A percentile compares a stretch with the other conserved stretches of the same genome.
Evolutionary conservation across 2,797 vertebrate species (phyloP).

Genomic region (Myotis myotis): DNA sequence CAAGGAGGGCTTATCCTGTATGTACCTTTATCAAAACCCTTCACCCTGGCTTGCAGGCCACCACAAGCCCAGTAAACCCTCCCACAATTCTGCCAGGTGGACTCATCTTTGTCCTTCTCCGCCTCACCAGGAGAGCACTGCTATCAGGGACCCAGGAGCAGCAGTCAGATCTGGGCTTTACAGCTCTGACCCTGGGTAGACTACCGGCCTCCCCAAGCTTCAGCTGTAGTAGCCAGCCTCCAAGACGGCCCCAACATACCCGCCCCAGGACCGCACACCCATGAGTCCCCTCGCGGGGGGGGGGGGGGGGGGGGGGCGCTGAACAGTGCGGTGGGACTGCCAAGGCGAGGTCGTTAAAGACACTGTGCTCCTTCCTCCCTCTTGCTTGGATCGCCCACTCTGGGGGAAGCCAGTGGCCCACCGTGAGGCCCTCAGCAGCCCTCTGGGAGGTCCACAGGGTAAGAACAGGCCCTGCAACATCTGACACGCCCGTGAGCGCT

Average conservation of each 20-base stretch:
- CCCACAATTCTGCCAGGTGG: neutral
- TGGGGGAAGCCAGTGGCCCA: neutral
- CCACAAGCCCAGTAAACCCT: neutral
- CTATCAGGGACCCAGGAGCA: neutral
- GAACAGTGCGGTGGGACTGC: neutral
- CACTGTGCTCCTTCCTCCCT: neutral
- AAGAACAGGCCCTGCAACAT: neutral
- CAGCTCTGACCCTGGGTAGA: neutral
- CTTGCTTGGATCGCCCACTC: neutral
- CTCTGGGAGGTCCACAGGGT: rapidly evolving
- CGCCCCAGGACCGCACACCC: neutral
- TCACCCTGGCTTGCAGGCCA: neutral
- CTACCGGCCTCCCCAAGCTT: neutral
- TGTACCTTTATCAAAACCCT: neutral
- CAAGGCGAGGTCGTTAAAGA: neutral
- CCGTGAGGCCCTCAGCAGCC: neutral
- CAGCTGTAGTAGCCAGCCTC: neutral
- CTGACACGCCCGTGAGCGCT: neutral
- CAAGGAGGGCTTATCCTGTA: neutral
- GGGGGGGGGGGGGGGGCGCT: too few species aligned
- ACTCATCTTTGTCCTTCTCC: neutral
- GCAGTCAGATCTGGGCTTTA: neutral
- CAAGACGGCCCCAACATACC: neutral
- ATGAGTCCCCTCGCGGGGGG: neutral
- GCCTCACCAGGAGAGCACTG: neutral